Evolutionary conservation across 2,113 vertebrate genomes (phyloP), one percentile per base, ranked within the genome.

Genomic region (Neodontobutis hainanensis): DNA sequence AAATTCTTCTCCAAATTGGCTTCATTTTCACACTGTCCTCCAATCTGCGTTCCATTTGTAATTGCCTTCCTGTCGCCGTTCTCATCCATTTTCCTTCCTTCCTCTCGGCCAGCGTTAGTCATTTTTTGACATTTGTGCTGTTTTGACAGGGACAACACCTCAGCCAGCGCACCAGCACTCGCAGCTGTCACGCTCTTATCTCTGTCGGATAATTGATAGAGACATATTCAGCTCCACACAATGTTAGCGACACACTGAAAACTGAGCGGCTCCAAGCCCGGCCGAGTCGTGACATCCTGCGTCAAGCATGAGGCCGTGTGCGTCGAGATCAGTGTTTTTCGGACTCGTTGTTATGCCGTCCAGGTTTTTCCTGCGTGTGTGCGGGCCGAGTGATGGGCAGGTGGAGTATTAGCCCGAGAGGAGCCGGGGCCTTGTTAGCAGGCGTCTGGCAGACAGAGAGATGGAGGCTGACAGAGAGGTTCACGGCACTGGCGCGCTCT

Each of bases 361-460:
- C 4, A 14, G 60, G 77, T 57, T 43, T 73, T 50, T 65, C 78
- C 62, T 78, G 60, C 73, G 53, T 75, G 69, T 79, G 83, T 36
- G 74, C 14, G 48, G 74, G 75, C 60, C 19, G 68, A 66, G 63
- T 85, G 85, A 78, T 62, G 42, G 73, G 72, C 85, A 84, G 86
- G 67, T 70, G 67, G 75, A 69, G 70, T 67, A 84, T 85, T 80
- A 85, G 76, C 73, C 80, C 61, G 61, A 35, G 11, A 82, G 75
- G 55, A 77, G 70, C 77, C 73, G 52, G 81, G 77, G 75, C 70
- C 81, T 81, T 83, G 84, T 88, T 89, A 88, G 84, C 68, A 75
- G 73, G 48, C 73, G 73, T 83, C 77, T 76, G 84, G 83, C 75
- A 84, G 80, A 61, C 68, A 81, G 72, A 64, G 47, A 83, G 80